Base-by-base conservation (phyloP, 2,888 invertebrate genomes). In the Apomyelois bistriatella region DNA sequence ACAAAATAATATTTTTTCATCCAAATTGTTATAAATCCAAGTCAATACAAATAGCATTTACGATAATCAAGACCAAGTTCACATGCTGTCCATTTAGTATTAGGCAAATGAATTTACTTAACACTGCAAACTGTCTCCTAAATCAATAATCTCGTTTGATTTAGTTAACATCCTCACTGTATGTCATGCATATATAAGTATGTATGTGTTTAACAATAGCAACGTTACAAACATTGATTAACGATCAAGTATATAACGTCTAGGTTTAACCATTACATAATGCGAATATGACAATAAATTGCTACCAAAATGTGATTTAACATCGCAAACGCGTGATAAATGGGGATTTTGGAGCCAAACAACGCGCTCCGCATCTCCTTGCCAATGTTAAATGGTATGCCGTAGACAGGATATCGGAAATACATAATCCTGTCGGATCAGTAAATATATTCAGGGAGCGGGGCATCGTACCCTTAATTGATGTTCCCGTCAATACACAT, bases 201-300 rank as follows among this genome's bases (percentile, higher is more conserved):
- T 22, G 22, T 22, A 22, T 22, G 22, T 22, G 22, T 22, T 22
- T 41, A 22, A 41, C 17, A 17, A 41, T 41, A 22, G 15, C 38
- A 5, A 22, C 22, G 38, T 40, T 40, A n/a, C 40, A 40, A 17
- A 16, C 40, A 40, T 53, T 56, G 57, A 57, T 57, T 48, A 57
- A 57, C 55, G 54, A 53, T 48, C 57, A 36, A 43, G 42, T 53
- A 46, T 5, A 52, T 56, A 60, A 57, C 55, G 54, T 49, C 48
- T 37, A 28, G 28, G 37, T 38, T 35, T 36, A 36, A 48, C 36
- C 48, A 17, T 43, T 32, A 38, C 57, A 54, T 57, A 53, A 30
- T 56, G 56, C 50, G 60, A 59, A 60, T 61, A 60, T 64, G 58
- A 61, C 63, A 65, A 64, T 62, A 64, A 62, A 65, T 62, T 61